Evolutionary conservation across 1,140 invertebrate species (phyloP), one percentile per base, ranked within the genome.

Genomic region (Propsilocerus akamusi): DNA sequence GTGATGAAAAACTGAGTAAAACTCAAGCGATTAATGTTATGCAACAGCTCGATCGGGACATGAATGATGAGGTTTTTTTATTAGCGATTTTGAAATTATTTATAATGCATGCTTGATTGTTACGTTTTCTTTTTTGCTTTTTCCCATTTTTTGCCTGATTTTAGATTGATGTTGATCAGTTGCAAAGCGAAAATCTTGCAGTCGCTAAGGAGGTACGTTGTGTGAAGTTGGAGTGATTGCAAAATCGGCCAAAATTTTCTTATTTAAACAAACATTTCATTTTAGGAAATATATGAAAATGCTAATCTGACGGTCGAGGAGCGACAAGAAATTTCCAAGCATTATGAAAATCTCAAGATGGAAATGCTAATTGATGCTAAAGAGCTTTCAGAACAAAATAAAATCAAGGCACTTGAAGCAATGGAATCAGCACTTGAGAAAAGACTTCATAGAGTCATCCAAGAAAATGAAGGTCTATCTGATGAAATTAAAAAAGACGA

Each of bases 401-500:
- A 68, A 56, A 58, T 75, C 41, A 65, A 62, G 24, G 66, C 70
- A 34, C 58, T 76, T 25, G 70, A 78, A 57, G 71, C 76, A 50
- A 68, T 70, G 55, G 72, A 74, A 61, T 58, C 68, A 28, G 60
- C 63, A 14, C 54, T 78, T 25, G 60, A 65, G 37, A 57, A 59
- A 17, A 63, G 65, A 48, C 50, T 64, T 4, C 57, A 54, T 34
- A 55, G 63, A 12, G 58, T 61, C 37, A 32, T 46, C 46, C 58
- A 56, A 12, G 63, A 63, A 20, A 59, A 58, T 48, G 59, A 70
- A 52, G 63, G 66, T 50, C 61, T 71, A 51, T 54, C 68, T 23
- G 54, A 59, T 14, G 65, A 71, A 49, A 54, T 77, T 6, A 52
- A 60, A 20, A 58, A 63, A 26, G 69, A 72, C 22, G 65, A 62